Base-by-base conservation (phyloP, 2,888 invertebrate species). In the Ceramica pisi region DNA sequence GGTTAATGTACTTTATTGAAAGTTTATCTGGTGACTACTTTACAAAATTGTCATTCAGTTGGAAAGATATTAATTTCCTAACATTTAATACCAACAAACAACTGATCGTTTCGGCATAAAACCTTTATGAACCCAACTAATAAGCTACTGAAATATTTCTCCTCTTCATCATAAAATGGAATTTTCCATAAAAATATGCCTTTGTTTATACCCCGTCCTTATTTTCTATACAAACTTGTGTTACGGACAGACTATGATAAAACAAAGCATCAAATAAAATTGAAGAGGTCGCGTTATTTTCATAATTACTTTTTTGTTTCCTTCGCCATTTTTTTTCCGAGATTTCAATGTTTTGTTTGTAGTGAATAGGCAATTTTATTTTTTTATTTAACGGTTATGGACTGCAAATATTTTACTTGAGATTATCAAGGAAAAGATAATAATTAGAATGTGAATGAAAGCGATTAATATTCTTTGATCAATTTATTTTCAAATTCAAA, bases 261-360 rank as follows among this genome's bases (percentile, higher is more conserved):
- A 53, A 16, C 67, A 67, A 68, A 65, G 74, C 51, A 41, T 65
- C 59, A 56, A 69, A 75, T 65, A 60, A 65, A 71, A 71, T 75
- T 70, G 31, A 35, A 66, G 60, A 44, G 67, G 51, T 64, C 23
- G n/a, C n/a, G 48, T 67, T 26, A 3, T 61, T 12, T 60, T 50
- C 23, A 31, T n/a, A 51, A 41, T 57, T 10, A 69, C 41, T 23
- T 62, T 71, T 67, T 60, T 62, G 53, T 70, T 59, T 38, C n/a
- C n/a, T n/a, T n/a, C n/a, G n/a, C n/a, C n/a, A n/a, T n/a, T n/a
- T n/a, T n/a, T n/a, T n/a, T n/a, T n/a, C n/a, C n/a, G n/a, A n/a
- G n/a, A n/a, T n/a, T n/a, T n/a, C n/a, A n/a, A n/a, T 62, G 53
- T 70, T 59, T 38, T 23, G 23, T 3, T n/a, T 44, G 14, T 12